These are phyloP conservation scores for Sylvilagus bachmani DNA, from an alignment of 2,113 vertebrate species.

Conservation along the genomic window DNA sequence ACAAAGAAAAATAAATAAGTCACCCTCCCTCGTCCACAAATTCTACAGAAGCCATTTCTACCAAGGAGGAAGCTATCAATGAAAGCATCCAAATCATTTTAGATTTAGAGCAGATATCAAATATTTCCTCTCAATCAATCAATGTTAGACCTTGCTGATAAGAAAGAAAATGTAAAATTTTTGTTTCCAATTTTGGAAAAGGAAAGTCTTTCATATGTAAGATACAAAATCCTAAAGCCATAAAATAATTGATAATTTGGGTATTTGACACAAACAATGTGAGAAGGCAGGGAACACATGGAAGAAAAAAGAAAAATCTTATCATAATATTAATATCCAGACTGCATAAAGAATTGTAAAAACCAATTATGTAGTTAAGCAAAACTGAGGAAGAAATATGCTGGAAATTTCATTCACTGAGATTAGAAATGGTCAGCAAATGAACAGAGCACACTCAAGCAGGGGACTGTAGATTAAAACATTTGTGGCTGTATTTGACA, in stretches of 20 bases:
- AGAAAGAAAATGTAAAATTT: background rate
- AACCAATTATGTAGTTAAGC: constrained; percentile 32
- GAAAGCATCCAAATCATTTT: background rate
- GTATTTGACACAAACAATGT: constrained; percentile 2
- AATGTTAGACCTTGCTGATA: background rate
- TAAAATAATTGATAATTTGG: background rate
- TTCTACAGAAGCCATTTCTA: background rate
- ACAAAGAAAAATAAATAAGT: background rate
- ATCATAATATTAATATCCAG: background rate
- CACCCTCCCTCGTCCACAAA: background rate
- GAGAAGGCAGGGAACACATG: background rate
- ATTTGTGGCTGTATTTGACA: background rate
- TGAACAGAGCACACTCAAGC: background rate
- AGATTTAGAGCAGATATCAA: background rate
- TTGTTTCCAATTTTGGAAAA: background rate
- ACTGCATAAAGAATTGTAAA: background rate
- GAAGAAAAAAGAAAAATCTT: background rate
- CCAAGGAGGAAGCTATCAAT: background rate
- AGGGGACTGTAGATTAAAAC: constrained; percentile 20
- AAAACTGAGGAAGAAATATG: constrained; percentile 19
- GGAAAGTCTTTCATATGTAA: background rate
- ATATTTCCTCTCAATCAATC: background rate
- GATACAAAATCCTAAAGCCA: background rate
- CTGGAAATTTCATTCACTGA: constrained; percentile 44
- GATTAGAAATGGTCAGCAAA: constrained; percentile 7